These are phyloP conservation scores for Hyperopisus bebe DNA, from an alignment of 2,113 vertebrate genomes.

Conservation along the genomic window DNA sequence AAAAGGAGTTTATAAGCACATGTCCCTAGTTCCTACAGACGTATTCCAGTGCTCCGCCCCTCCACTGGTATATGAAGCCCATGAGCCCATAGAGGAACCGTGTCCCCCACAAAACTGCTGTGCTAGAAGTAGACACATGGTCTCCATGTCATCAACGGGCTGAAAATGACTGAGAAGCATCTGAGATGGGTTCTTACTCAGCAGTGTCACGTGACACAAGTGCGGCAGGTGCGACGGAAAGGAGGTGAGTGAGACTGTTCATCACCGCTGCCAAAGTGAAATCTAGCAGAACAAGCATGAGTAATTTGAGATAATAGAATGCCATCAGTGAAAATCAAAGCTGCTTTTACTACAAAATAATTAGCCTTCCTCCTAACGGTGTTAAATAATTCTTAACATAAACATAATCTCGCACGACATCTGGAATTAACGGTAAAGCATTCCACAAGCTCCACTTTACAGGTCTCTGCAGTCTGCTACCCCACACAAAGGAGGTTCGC, in stretches of 20 bases:
- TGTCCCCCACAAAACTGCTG: conserved; percentile 42
- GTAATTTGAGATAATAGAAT: neutral
- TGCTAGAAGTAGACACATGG: conserved; percentile 31
- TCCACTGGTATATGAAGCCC: neutral
- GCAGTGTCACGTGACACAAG: conserved; percentile 17
- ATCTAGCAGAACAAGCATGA: neutral
- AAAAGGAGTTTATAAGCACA: conserved; percentile 66
- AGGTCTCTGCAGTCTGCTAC: neutral
- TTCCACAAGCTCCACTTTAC: neutral
- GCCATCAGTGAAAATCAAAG: neutral
- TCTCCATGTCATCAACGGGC: conserved; percentile 17
- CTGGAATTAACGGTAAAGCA: neutral
- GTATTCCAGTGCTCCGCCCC: conserved; percentile 50
- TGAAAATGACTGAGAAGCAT: conserved; percentile 30
- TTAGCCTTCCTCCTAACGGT: neutral
- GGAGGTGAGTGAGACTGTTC: neutral
- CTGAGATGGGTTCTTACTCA: neutral
- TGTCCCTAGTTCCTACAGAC: conserved; percentile 64
- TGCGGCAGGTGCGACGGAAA: neutral
- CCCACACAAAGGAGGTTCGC: neutral
- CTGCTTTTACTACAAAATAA: neutral
- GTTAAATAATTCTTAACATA: neutral
- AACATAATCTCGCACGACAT: neutral
- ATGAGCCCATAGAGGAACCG: conserved; percentile 34
- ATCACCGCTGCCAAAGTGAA: neutral